Evolutionary conservation across 2,113 vertebrate species (phyloP).

Genomic region (Gymnarchus niloticus): DNA sequence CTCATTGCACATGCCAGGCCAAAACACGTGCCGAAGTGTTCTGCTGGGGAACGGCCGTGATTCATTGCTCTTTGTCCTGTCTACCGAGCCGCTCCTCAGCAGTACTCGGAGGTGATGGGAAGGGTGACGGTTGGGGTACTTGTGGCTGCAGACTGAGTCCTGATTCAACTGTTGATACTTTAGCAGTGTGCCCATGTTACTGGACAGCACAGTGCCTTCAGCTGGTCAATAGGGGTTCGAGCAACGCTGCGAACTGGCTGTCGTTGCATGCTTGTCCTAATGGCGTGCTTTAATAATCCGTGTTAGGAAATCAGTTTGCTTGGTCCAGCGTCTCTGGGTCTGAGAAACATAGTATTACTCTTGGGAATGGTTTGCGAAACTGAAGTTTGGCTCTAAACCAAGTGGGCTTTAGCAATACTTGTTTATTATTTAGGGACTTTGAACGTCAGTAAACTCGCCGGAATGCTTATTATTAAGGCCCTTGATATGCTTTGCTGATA

Average conservation of each 20-base stretch:
- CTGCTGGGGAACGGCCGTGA: too few species aligned
- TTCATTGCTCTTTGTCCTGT: background rate
- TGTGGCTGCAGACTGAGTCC: background rate
- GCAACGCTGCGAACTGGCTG: background rate
- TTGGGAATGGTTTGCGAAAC: conserved; percentile 12
- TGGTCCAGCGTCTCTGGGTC: background rate
- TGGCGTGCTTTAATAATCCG: conserved; percentile 3
- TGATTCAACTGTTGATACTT: background rate
- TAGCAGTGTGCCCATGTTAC: background rate
- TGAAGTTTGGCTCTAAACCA: conserved; percentile 23
- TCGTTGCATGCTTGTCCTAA: background rate
- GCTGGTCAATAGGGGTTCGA: background rate
- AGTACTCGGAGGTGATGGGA: too few species aligned
- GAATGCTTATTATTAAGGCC: conserved; percentile 33
- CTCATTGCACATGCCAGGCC: background rate
- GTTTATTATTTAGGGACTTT: conserved; percentile 21
- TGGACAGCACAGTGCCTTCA: background rate
- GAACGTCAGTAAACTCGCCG: conserved; percentile 30
- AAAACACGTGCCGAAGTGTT: background rate
- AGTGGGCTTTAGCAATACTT: conserved; percentile 27
- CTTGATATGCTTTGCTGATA: conserved; percentile 13
- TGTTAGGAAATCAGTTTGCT: background rate
- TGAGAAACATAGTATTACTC: background rate
- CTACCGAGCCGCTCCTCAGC: background rate
- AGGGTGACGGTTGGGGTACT: background rate